Percentiles rank a stretch among this genome's conserved stretches.
Evolutionary conservation across 2,113 vertebrate genomes (phyloP).

Genomic region (Sminthopsis crassicaudata): DNA sequence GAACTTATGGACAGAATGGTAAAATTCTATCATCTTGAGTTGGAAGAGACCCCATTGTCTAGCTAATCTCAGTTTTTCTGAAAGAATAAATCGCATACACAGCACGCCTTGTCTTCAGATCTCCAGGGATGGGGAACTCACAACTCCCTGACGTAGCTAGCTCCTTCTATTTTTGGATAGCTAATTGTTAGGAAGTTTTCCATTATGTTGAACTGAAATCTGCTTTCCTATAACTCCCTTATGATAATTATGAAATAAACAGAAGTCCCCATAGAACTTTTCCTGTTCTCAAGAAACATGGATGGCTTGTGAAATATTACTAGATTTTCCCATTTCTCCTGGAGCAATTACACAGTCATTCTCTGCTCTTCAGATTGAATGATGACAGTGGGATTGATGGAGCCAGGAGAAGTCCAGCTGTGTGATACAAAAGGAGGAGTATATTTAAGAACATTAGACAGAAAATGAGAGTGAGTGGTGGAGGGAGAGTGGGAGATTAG

Average conservation of each 20-base stretch:
- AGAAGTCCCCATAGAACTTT: background rate
- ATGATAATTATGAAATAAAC: background rate
- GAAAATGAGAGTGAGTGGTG: background rate
- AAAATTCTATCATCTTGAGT: background rate
- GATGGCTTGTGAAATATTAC: background rate
- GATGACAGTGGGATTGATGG: background rate
- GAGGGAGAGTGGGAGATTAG: no score
- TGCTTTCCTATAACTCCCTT: background rate
- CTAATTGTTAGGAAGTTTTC: background rate
- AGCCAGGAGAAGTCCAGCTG: background rate
- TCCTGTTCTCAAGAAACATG: conserved; percentile 2
- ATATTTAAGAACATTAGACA: background rate
- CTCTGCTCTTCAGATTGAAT: background rate
- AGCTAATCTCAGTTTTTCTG: background rate
- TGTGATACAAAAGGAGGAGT: background rate
- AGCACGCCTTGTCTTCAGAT: background rate
- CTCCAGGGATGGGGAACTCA: background rate
- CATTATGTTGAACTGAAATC: background rate
- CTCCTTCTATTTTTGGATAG: background rate
- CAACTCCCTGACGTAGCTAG: background rate
- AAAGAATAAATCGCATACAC: background rate
- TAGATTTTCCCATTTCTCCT: background rate
- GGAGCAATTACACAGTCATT: background rate
- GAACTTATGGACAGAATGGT: background rate
- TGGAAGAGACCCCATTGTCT: background rate